phyloP scores from a whole-genome alignment of 2,113 vertebrate species.

The Rhynchomys soricoides region DNA sequence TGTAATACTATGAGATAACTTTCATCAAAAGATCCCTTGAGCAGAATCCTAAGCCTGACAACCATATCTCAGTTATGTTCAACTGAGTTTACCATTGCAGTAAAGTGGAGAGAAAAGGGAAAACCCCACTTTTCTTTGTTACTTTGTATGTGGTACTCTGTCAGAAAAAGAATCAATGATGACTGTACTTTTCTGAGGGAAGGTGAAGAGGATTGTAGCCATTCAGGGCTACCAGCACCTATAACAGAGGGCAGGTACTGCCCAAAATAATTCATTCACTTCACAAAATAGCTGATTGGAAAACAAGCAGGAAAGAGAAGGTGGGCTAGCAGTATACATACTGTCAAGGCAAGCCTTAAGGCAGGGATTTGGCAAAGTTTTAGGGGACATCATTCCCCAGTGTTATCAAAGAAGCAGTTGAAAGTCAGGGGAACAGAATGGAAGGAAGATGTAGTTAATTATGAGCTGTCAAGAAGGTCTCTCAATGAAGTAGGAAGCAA shows the following conservation, averaged over 20 bases:
- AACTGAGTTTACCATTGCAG: neutral
- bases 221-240: neutral
- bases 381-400: neutral
- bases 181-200: neutral
- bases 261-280: neutral
- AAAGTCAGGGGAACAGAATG: neutral
- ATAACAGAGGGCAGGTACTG: neutral
- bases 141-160: neutral
- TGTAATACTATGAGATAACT: neutral
- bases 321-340: too few relatives aligned
- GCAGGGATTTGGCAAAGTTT: neutral
- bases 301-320: neutral
- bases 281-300: neutral
- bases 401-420: neutral
- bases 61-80: neutral
- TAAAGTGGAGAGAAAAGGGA: neutral
- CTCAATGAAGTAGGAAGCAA: neutral
- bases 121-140: neutral
- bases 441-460: neutral
- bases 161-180: neutral
- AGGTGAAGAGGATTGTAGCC: neutral
- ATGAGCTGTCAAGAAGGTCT: neutral
- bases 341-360: neutral
- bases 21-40: neutral
- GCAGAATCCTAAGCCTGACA: neutral